Conservation (phyloP, 2,113 vertebrate species). For the Cettia cetti region DNA sequence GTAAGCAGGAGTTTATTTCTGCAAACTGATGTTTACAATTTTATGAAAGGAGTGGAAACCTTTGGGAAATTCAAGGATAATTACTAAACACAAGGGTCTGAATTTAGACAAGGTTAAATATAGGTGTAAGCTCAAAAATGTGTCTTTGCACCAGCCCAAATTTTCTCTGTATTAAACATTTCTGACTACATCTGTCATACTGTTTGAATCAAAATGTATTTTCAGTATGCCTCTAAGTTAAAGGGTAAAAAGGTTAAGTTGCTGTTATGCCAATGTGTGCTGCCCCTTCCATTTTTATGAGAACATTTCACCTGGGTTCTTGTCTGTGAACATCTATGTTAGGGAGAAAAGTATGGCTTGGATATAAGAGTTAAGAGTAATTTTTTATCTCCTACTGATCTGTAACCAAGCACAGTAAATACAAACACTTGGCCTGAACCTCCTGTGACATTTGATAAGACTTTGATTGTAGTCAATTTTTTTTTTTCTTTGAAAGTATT, state of each 20-base stretch:
- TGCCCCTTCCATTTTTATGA: conserved; percentile 36
- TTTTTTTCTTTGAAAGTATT: background rate
- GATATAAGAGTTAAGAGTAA: background rate
- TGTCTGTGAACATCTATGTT: background rate
- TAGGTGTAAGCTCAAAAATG: conserved; percentile 11
- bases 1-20: background rate
- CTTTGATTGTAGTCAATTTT: conserved; percentile 20
- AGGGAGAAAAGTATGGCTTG: conserved; percentile 12
- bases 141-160: background rate
- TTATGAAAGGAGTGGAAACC: background rate
- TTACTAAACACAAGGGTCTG: background rate
- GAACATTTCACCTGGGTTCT: conserved; percentile 32
- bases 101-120: conserved; percentile 49
- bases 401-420: conserved; percentile 30
- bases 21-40: background rate
- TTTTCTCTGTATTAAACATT: background rate
- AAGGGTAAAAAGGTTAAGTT: conserved; percentile 39
- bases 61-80: conserved; percentile 1
- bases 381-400: conserved; percentile 25
- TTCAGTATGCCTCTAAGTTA: conserved; percentile 30
- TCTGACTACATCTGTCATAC: conserved; percentile 13
- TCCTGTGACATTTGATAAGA: background rate
- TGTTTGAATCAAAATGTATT: conserved; percentile 23
- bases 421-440: background rate
- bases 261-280: background rate